A percentile compares a stretch with the other conserved stretches of the same genome.
These are phyloP conservation scores for Glaucomys volans DNA, from an alignment of 2,113 vertebrate genomes.

Conservation along the genomic window DNA sequence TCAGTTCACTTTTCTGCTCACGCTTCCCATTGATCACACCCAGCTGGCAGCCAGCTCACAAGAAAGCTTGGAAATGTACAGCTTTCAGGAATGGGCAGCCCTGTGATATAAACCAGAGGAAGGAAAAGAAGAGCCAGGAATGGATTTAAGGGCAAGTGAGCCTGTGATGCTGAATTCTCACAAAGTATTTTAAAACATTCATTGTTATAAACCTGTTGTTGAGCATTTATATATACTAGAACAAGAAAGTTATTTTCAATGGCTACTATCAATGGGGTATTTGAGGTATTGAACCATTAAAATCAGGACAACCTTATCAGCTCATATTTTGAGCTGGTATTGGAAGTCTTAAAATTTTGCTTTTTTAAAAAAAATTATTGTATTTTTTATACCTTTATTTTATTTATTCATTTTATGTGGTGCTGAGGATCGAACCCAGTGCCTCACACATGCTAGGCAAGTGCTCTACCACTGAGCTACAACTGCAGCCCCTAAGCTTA, in stretches of 20 bases:
- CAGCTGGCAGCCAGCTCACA: neutral
- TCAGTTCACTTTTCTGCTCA: neutral
- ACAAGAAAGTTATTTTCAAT: conserved; percentile 3
- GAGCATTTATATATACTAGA: neutral
- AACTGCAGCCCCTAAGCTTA: neutral
- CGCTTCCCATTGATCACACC: neutral
- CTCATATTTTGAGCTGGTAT: neutral
- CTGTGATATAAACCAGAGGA: neutral
- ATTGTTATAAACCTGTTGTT: neutral
- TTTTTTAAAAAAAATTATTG: neutral
- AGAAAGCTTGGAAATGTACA: neutral
- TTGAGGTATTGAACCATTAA: neutral
- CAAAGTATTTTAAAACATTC: neutral
- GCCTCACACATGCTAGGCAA: too few relatives aligned
- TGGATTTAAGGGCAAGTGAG: neutral
- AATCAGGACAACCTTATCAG: neutral
- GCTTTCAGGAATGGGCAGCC: neutral
- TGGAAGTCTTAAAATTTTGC: neutral
- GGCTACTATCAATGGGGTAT: neutral
- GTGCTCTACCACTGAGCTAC: too few relatives aligned
- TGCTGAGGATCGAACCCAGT: too few relatives aligned
- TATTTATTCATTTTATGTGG: too few relatives aligned
- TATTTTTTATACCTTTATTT: neutral
- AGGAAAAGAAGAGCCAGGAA: neutral
- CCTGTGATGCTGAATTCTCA: neutral